phyloP scores from a whole-genome alignment of 1,140 invertebrate species.

The Temnothorax longispinosus region DNA sequence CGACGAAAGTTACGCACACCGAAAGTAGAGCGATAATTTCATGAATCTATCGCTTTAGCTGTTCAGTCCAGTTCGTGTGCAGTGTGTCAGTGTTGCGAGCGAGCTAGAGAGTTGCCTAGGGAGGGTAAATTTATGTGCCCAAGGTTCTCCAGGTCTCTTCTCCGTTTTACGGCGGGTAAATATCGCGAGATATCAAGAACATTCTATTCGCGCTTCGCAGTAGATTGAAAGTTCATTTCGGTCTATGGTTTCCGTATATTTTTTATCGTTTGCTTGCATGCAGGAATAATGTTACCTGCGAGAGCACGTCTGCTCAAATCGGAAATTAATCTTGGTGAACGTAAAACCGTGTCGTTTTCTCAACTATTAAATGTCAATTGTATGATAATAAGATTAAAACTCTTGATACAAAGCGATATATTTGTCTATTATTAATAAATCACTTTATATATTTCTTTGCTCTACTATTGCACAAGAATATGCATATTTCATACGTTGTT shows the following conservation, averaged over 20 bases:
- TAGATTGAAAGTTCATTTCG: constrained; percentile 29
- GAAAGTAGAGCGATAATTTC: constrained; percentile 61
- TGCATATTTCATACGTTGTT: background rate
- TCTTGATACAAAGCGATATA: background rate
- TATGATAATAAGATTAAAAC: too few relatives aligned
- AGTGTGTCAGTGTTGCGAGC: constrained; percentile 21
- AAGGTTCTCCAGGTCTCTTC: background rate
- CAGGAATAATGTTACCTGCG: background rate
- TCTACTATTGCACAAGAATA: background rate
- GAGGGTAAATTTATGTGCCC: constrained; percentile 25
- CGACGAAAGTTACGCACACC: constrained; percentile 38
- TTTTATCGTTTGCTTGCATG: background rate
- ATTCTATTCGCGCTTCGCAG: background rate
- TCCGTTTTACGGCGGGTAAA: constrained; percentile 34
- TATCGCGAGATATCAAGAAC: constrained; percentile 25
- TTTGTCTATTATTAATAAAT: background rate
- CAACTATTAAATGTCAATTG: background rate
- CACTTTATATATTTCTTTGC: background rate
- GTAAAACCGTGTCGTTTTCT: background rate
- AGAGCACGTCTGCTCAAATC: background rate
- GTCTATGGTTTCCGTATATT: background rate
- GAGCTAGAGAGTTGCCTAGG: background rate
- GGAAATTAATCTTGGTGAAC: background rate
- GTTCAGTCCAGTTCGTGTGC: background rate
- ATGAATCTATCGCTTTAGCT: constrained; percentile 43